Evolutionary conservation across 1,140 invertebrate genomes (phyloP).

Genomic region (Thalassaphorura encarpata): DNA sequence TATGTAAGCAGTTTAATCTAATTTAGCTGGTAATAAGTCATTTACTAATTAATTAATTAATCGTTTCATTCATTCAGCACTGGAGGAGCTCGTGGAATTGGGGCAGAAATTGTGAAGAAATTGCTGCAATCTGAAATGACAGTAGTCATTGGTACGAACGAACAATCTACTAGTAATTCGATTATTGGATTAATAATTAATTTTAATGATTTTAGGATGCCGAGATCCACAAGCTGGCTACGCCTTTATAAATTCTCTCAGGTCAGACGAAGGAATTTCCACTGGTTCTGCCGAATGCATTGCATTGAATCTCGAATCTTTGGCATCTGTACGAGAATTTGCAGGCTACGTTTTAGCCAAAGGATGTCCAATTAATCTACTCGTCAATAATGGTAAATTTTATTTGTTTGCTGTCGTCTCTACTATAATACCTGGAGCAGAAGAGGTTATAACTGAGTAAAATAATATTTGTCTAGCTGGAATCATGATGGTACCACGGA

Average conservation of each 20-base stretch:
- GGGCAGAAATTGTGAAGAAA: slow-evolving; percentile 63
- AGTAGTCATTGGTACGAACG: slow-evolving; percentile 14
- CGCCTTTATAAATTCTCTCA: slow-evolving; percentile 44
- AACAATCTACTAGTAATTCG: not conserved
- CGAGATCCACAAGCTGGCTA: slow-evolving; percentile 53
- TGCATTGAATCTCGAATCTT: slow-evolving; percentile 49
- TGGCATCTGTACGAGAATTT: slow-evolving; percentile 66
- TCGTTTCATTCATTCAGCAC: slow-evolving; percentile 40
- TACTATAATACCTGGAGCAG: not conserved
- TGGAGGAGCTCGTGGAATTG: slow-evolving; percentile 78
- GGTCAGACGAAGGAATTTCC: slow-evolving; percentile 42
- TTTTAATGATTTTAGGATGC: slow-evolving; percentile 49
- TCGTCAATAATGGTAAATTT: slow-evolving; percentile 69
- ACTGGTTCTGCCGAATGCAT: slow-evolving; percentile 41
- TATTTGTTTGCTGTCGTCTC: slow-evolving; percentile 34
- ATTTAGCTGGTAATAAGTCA: not conserved
- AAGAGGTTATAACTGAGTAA: not conserved
- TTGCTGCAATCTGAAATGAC: slow-evolving; percentile 50
- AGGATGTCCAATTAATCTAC: slow-evolving; percentile 51
- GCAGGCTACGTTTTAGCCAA: slow-evolving; percentile 54
- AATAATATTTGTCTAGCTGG: slow-evolving; percentile 46
- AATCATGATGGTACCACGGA: slow-evolving; percentile 71
- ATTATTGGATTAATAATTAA: not conserved
- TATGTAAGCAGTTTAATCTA: slow-evolving; percentile 38
- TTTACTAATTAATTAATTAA: not conserved